phyloP scores from a whole-genome alignment of 2,888 invertebrate species.

The Esperia sulphurella region DNA sequence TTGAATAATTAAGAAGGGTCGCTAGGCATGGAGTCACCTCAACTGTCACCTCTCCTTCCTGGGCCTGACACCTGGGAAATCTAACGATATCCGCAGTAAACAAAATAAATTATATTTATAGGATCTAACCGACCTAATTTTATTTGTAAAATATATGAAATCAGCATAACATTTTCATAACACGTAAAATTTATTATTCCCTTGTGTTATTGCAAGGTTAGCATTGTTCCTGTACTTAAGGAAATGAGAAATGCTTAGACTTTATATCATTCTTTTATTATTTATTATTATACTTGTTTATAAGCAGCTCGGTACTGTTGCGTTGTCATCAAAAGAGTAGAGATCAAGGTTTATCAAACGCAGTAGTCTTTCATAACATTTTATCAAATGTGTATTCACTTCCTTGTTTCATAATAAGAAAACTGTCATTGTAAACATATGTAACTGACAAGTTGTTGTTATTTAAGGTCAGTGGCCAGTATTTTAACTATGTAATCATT shows the following conservation, averaged over 20 bases:
- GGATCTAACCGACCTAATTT: neutral
- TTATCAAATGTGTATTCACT: slow-evolving; percentile 1
- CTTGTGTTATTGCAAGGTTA: neutral
- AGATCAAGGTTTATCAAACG: slow-evolving; percentile 6
- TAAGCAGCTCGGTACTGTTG: neutral
- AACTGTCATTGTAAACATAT: too few species aligned
- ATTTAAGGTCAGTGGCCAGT: neutral
- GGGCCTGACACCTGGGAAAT: slow-evolving; percentile 33
- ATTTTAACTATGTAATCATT: neutral
- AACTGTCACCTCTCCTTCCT: slow-evolving; percentile 42
- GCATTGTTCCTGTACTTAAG: neutral
- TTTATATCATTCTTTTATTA: too few species aligned
- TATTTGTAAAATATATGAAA: neutral
- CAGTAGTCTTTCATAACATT: slow-evolving; percentile 3
- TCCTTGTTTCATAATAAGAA: neutral
- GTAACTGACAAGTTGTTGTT: too few species aligned
- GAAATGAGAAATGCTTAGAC: neutral
- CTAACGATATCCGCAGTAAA: slow-evolving; percentile 17
- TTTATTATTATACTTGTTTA: too few species aligned
- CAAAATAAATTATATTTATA: slow-evolving; percentile 6
- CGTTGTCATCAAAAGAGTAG: neutral
- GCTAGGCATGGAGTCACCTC: slow-evolving; percentile 35
- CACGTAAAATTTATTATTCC: neutral
- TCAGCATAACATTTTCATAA: neutral
- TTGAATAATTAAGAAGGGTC: slow-evolving; percentile 55